Evolutionary conservation across 2,113 vertebrate genomes (phyloP), one percentile per base, ranked within the genome.

Genomic region (Cinclus mexicanus): DNA sequence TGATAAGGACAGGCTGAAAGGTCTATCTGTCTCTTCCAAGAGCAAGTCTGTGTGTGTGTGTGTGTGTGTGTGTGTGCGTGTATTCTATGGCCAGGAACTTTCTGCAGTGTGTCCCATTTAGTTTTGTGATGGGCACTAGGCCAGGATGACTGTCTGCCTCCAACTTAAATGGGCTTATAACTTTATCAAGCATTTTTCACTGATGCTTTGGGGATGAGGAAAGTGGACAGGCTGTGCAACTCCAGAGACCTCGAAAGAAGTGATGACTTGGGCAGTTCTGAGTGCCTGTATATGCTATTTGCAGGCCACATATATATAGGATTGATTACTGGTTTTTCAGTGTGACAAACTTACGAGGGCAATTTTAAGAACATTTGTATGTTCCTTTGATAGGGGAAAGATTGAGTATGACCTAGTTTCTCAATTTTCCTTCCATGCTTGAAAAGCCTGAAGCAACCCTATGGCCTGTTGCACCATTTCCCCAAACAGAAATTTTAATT

Each of bases 111-210:
- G 81, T 97, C 82, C 78, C 90, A 79, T 94, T 96, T 93, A 69
- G 86, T 91, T 97, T 80, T 94, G 65, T 92, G 81, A 81, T 65
- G 68, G 89, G 94, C 83, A 7, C 12, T n/a, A 53, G 29, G 80
- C 95, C 98, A 97, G 85, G 76, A 94, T 95, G 52, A 88, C 95
- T 97, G 90, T 95, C 94, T 95, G 86, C 53, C 87, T 97, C 86
- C 83, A 78, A 86, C 59, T 19, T 82, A 93, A 95, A 97, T 91
- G 87, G 92, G 80, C 69, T 94, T 88, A 89, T 84, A 93, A 37
- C 60, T 82, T 94, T 71, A 94, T 70, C 84, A 89, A 97, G 68
- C 76, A 89, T 94, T 87, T 83, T 85, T 93, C 67, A 74, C 59
- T 90, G 88, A 84, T 46, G 10, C 82, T 96, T 94, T 86, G 47